A percentile compares a stretch with the other conserved stretches of the same genome.
These are phyloP conservation scores for Antrozous pallidus DNA, from an alignment of 2,797 vertebrate genomes.

Conservation along the genomic window DNA sequence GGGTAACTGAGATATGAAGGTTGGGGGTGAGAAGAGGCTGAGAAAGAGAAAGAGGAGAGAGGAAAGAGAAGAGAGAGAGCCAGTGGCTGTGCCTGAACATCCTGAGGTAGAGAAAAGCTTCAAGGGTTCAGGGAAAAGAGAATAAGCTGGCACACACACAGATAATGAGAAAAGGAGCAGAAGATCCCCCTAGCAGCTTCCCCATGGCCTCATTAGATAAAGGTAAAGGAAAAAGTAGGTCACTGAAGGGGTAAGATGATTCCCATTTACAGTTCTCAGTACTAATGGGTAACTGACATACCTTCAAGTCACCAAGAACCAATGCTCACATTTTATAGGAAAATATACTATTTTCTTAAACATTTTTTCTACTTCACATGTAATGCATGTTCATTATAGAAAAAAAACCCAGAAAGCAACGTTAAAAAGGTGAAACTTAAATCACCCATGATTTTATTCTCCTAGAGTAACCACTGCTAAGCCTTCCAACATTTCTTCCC, in stretches of 20 bases:
- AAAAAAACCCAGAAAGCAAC: constrained; percentile 15
- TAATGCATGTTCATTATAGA: neutral
- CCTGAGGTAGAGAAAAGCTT: neutral
- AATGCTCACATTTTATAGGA: neutral
- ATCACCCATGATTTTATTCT: constrained; percentile 7
- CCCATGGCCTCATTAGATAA: neutral
- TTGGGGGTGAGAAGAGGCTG: neutral
- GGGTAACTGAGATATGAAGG: neutral
- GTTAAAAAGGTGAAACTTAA: neutral
- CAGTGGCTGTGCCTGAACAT: neutral
- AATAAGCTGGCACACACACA: neutral
- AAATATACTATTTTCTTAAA: neutral
- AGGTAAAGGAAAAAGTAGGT: neutral
- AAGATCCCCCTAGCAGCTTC: neutral
- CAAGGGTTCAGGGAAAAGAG: neutral
- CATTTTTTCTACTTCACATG: neutral
- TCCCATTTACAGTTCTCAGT: neutral
- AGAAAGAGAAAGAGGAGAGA: neutral
- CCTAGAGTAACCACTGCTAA: constrained; percentile 3
- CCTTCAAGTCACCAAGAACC: neutral
- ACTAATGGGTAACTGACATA: neutral
- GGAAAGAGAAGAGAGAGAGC: neutral
- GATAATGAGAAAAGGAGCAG: neutral
- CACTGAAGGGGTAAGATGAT: neutral
- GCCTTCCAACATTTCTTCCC: neutral